phyloP scores from a whole-genome alignment of 2,888 invertebrate species.

The Xestobium rufovillosum region DNA sequence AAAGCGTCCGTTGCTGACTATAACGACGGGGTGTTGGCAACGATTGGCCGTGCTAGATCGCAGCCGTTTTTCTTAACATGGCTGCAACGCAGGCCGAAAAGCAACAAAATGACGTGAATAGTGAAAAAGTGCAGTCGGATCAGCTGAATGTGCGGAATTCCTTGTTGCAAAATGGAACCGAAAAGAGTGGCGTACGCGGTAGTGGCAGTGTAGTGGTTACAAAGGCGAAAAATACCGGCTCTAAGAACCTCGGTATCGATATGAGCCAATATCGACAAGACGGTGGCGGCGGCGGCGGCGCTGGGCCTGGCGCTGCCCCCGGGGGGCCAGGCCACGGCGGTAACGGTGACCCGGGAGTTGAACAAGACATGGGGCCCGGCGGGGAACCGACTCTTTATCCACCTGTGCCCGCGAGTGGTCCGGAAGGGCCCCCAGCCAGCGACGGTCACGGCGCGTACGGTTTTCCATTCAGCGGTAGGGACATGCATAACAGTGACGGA shows the following conservation, averaged over 20 bases:
- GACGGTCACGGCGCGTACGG: slow-evolving; percentile 33
- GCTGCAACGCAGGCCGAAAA: slow-evolving; percentile 80
- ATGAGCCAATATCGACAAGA: slow-evolving; percentile 68
- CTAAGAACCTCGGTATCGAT: slow-evolving; percentile 45
- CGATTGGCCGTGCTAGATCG: slow-evolving; percentile 45
- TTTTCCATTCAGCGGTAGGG: slow-evolving; percentile 37
- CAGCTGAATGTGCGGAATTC: slow-evolving; percentile 62
- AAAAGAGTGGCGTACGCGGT: slow-evolving; percentile 61
- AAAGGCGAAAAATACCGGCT: slow-evolving; percentile 61
- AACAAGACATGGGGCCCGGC: slow-evolving; percentile 24
- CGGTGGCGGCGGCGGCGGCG: slow-evolving; percentile 47
- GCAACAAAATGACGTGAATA: slow-evolving; percentile 69
- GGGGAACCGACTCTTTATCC: slow-evolving; percentile 26
- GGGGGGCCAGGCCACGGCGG: slow-evolving; percentile 17
- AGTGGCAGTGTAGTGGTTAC: slow-evolving; percentile 55
- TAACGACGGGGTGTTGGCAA: slow-evolving; percentile 56
- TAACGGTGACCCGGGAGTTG: slow-evolving; percentile 19
- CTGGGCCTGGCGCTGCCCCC: slow-evolving; percentile 34
- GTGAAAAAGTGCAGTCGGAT: slow-evolving; percentile 57
- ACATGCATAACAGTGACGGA: slow-evolving; percentile 43
- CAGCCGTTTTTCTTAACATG: slow-evolving; percentile 56
- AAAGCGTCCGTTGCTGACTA: slow-evolving; percentile 42
- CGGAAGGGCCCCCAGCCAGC: slow-evolving; percentile 45
- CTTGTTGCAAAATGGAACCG: slow-evolving; percentile 69
- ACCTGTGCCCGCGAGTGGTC: slow-evolving; percentile 26